Evolutionary conservation across 2,888 invertebrate genomes (phyloP), one percentile per base, ranked within the genome.

Genomic region (Cephus runcator): DNA sequence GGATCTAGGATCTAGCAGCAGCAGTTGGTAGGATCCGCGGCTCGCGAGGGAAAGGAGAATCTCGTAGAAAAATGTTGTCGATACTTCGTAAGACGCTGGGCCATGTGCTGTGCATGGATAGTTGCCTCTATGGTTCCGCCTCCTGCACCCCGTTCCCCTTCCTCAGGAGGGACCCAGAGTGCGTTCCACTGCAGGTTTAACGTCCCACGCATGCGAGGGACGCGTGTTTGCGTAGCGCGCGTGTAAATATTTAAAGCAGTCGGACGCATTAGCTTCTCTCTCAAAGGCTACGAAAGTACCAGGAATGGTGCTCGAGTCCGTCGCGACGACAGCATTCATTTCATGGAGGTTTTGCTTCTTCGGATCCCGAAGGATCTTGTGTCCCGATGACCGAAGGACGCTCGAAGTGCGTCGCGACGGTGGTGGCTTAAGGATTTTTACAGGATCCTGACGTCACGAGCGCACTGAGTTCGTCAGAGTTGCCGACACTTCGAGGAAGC

Each of bases 241-340:
- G 33, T 76, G 76, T 77, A 76, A 79, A 80, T 80, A 80, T 77
- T 80, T 71, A 71, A 71, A 71, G 77, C 79, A 79, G 68, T 75
- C 79, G 74, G 34, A 75, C 74, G 78, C 73, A 73, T 73, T 77
- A 75, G 34, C 35, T 34, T 71, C 71, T 1, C 71, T 71, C 34
- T 71, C 12, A 30, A 71, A 34, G 33, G 35, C 78, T 75, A 75
- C 73, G 69, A 56, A 35, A 69, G 23, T 35, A 33, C 75, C 69
- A 71, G 75, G 79, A 71, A 76, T 3, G 76, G 69, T 76, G 71
- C 76, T 68, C 69, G 33, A 35, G 75, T 35, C 74, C 11, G 33
- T 34, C 40, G 68, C 73, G 77, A 12, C 73, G 73, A 36, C 78
- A n/a, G 71, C 73, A 68, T 56, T 56, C 15, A 0, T 9, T 23